Conservation (phyloP, 2,797 vertebrate genomes). For the Cryptoblepharus egeriae region DNA sequence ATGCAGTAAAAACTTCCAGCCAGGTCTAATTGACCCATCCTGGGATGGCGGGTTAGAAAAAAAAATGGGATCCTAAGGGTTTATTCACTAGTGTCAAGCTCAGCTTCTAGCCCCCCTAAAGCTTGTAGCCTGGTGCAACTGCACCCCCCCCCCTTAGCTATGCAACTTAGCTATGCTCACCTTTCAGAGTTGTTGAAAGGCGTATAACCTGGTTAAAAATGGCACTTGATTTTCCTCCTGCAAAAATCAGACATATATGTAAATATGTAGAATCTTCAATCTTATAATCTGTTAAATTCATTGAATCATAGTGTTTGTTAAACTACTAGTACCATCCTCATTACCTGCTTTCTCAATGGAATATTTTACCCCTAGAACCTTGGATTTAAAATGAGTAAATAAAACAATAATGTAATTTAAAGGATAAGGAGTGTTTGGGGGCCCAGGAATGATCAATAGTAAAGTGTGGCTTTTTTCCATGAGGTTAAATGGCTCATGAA, state of each 20-base stretch:
- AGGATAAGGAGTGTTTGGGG: constrained; percentile 2
- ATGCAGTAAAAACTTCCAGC: no score
- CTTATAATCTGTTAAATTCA: not conserved
- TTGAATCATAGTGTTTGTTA: constrained; percentile 2
- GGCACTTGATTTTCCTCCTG: not conserved
- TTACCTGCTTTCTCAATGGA: not conserved
- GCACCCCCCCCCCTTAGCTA: no score
- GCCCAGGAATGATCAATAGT: constrained; percentile 40
- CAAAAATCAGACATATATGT: not conserved
- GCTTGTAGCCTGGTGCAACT: no score
- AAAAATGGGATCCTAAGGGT: no score
- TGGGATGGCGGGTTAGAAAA: no score
- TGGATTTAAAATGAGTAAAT: constrained; percentile 13
- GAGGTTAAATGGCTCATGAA: constrained; percentile 45
- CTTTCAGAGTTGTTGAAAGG: not conserved
- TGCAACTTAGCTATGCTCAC: no score
- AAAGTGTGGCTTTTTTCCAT: constrained; percentile 35
- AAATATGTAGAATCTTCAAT: not conserved
- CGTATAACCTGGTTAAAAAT: not conserved
- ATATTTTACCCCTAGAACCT: not conserved
- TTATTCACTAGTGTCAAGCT: no score
- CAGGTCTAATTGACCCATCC: no score
- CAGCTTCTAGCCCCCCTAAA: no score
- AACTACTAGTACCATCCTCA: not conserved
- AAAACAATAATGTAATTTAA: constrained; percentile 35